Evolutionary conservation across 2,888 invertebrate genomes (phyloP).

Genomic region (Sabatieria punctata): DNA sequence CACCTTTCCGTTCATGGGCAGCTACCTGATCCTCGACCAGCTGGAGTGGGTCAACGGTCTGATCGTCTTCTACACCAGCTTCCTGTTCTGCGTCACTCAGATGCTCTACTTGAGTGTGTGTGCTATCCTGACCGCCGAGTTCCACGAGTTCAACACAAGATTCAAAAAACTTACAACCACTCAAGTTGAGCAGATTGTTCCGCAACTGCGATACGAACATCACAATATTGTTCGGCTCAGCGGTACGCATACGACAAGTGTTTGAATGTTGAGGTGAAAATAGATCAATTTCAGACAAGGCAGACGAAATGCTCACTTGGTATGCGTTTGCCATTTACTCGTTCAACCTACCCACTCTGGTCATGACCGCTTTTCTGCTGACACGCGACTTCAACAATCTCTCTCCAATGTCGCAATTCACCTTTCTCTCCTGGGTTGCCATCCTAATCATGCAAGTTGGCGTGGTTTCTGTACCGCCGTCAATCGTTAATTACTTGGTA

Average conservation of each 20-base stretch:
- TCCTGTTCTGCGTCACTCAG: background rate
- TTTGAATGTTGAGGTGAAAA: too few relatives aligned
- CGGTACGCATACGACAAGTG: too few relatives aligned
- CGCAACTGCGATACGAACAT: too few relatives aligned
- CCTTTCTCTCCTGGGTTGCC: background rate
- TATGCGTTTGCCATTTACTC: background rate
- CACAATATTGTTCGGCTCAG: too few relatives aligned
- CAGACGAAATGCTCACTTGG: background rate
- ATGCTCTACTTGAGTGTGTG: too few relatives aligned
- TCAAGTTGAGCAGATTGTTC: too few relatives aligned
- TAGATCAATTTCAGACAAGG: background rate
- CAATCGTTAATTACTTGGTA: background rate
- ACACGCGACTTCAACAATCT: background rate
- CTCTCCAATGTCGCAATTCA: background rate
- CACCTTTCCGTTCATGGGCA: constrained; percentile 1
- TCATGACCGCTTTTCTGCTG: background rate
- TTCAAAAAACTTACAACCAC: too few relatives aligned
- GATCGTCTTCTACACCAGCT: background rate
- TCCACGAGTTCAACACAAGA: too few relatives aligned
- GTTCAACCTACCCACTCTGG: background rate
- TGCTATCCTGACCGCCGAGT: too few relatives aligned
- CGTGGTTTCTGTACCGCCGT: background rate
- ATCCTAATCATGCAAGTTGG: background rate
- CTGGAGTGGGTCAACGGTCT: background rate
- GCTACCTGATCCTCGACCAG: background rate